phyloP scores from a whole-genome alignment of 2,113 vertebrate species.

The Mola mola region DNA sequence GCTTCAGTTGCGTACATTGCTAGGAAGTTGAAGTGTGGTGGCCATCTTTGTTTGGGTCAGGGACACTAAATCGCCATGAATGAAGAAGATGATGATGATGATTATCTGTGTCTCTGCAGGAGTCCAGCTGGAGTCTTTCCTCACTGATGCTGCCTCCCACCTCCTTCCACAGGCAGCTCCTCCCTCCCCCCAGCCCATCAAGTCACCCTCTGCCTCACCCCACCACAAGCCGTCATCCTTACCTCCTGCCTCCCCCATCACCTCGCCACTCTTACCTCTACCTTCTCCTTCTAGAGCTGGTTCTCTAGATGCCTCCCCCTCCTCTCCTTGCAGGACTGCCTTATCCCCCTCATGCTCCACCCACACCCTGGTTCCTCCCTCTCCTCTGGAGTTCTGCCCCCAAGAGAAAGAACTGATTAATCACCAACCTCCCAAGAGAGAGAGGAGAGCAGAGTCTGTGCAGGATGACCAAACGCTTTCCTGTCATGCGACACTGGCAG shows the following conservation, averaged over 20 bases:
- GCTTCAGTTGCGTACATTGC: too few relatives aligned
- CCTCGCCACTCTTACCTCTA: not conserved
- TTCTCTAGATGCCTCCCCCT: conserved; percentile 21
- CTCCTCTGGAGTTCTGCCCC: not conserved
- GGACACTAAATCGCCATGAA: too few relatives aligned
- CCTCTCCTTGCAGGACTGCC: conserved; percentile 14
- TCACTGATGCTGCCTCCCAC: conserved; percentile 3
- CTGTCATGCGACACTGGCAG: not conserved
- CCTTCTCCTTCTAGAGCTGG: conserved; percentile 16
- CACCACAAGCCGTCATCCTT: not conserved
- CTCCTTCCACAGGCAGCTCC: not conserved
- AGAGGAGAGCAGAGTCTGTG: not conserved
- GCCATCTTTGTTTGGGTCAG: too few relatives aligned
- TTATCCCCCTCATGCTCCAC: conserved; percentile 16
- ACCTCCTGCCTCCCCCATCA: not conserved
- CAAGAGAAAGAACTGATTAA: not conserved
- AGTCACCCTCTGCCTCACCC: conserved; percentile 13
- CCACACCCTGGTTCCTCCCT: not conserved
- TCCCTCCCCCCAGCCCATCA: not conserved
- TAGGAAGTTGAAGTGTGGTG: too few relatives aligned
- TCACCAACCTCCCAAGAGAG: not conserved
- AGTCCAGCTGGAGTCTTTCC: conserved; percentile 2
- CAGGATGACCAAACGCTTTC: not conserved
- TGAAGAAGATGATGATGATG: too few relatives aligned
- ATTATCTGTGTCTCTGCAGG: conserved; percentile 30